Percentiles rank a stretch among this genome's conserved stretches.
phyloP scores from a whole-genome alignment of 2,113 vertebrate genomes.

The Ameiurus melas region DNA sequence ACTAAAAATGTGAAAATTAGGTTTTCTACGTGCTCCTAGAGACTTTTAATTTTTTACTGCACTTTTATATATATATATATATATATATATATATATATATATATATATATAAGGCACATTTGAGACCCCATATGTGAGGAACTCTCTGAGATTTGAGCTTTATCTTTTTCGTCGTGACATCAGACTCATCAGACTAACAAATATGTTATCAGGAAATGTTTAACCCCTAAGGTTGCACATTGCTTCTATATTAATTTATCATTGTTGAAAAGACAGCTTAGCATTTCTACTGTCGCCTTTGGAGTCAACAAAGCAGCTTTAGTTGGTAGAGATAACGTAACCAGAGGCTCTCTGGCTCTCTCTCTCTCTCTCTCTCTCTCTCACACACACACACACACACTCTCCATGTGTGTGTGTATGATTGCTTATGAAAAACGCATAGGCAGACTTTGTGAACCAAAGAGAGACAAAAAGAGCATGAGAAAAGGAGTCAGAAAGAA shows the following conservation, averaged over 20 bases:
- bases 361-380: neutral
- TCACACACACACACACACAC: neutral
- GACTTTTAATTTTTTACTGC: neutral
- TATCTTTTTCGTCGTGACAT: neutral
- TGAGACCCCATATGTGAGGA: constrained; percentile 11
- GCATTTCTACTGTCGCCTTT: constrained; percentile 34
- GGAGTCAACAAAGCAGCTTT: constrained; percentile 48
- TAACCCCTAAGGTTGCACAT: neutral
- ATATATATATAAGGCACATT: too few species aligned
- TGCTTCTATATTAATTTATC: constrained; percentile 44
- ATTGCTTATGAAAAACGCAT: neutral
- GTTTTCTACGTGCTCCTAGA: neutral
- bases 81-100: too few species aligned
- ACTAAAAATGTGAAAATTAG: neutral
- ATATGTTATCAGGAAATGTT: constrained; percentile 21
- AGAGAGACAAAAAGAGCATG: neutral
- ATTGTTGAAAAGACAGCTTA: constrained; percentile 28
- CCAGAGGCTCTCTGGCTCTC: neutral
- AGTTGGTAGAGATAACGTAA: constrained; percentile 25
- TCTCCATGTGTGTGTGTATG: neutral
- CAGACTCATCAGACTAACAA: neutral
- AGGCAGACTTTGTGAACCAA: neutral
- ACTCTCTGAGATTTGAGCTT: neutral
- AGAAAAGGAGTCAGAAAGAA: constrained; percentile 5
- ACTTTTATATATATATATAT: too few species aligned